These are phyloP conservation scores for Calliphora vicina DNA, from an alignment of 1,140 invertebrate species.

Conservation along the genomic window DNA sequence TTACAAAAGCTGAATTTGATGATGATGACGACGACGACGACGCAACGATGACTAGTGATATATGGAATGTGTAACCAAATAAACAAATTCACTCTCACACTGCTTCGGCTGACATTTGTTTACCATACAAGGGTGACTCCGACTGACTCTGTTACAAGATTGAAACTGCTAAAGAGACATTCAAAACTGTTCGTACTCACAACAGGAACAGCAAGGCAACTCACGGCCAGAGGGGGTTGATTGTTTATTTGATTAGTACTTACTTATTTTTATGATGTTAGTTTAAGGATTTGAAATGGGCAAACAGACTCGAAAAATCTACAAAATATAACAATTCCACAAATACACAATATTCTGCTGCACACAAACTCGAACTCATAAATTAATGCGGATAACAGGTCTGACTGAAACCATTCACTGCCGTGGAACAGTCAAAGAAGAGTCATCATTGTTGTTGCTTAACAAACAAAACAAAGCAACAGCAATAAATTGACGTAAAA, in stretches of 20 bases:
- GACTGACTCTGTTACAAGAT: background rate
- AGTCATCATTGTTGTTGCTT: slow-evolving; percentile 29
- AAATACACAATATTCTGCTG: background rate
- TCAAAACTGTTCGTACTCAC: background rate
- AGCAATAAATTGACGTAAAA: slow-evolving; percentile 19
- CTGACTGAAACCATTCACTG: background rate
- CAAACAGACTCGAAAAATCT: slow-evolving; percentile 12
- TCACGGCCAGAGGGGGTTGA: background rate
- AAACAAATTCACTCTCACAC: background rate
- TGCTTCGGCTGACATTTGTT: background rate
- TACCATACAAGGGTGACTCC: background rate
- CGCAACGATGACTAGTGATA: background rate
- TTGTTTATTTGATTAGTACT: slow-evolving; percentile 30
- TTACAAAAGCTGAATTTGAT: slow-evolving; percentile 8
- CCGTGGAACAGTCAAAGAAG: background rate
- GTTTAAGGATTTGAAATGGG: slow-evolving; percentile 35
- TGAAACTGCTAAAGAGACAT: background rate
- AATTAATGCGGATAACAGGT: background rate
- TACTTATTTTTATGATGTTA: slow-evolving; percentile 32
- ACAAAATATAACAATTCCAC: background rate
- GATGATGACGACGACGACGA: background rate
- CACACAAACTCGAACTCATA: background rate
- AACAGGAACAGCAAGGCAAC: background rate
- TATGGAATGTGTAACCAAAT: background rate
- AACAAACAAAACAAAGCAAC: slow-evolving; percentile 1